phyloP scores from a whole-genome alignment of 1,140 invertebrate species.

The Grapholita molesta region DNA sequence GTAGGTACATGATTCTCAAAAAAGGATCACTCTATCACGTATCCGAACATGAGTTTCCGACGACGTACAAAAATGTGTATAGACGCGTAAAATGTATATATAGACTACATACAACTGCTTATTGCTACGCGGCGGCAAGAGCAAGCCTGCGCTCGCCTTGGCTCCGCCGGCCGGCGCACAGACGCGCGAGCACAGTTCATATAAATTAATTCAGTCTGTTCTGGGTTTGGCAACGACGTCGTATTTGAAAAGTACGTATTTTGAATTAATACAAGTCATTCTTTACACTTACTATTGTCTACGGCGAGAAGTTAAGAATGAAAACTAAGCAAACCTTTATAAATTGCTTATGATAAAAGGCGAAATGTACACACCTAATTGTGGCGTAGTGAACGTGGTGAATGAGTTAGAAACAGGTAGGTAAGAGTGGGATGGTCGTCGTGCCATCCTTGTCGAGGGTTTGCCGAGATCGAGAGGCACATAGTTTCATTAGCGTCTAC shows the following conservation, averaged over 20 bases:
- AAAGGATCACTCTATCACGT: conserved; percentile 71
- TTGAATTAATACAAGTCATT: conserved; percentile 16
- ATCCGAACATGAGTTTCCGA: conserved; percentile 69
- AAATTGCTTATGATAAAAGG: conserved; percentile 9
- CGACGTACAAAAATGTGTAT: conserved; percentile 77
- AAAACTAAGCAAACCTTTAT: neutral
- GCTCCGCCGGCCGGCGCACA: neutral
- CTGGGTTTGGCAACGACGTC: conserved; percentile 71
- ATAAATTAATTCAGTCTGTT: conserved; percentile 74
- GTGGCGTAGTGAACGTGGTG: conserved; percentile 2
- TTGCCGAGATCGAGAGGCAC: neutral
- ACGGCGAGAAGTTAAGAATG: neutral
- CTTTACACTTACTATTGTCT: conserved; percentile 13
- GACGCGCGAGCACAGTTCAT: conserved; percentile 48
- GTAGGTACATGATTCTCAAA: conserved; percentile 78
- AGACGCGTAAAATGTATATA: conserved; percentile 78
- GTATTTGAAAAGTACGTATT: conserved; percentile 41
- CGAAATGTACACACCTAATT: conserved; percentile 2
- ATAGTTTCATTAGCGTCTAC: conserved; percentile 11
- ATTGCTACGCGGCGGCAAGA: conserved; percentile 51
- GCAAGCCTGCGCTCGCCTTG: neutral
- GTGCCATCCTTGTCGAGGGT: neutral
- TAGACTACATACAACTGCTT: conserved; percentile 77
- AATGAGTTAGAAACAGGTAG: neutral
- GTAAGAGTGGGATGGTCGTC: neutral